Percentiles rank a stretch among this genome's conserved stretches.
phyloP scores from a whole-genome alignment of 2,797 vertebrate species.

The Silurus aristotelis region DNA sequence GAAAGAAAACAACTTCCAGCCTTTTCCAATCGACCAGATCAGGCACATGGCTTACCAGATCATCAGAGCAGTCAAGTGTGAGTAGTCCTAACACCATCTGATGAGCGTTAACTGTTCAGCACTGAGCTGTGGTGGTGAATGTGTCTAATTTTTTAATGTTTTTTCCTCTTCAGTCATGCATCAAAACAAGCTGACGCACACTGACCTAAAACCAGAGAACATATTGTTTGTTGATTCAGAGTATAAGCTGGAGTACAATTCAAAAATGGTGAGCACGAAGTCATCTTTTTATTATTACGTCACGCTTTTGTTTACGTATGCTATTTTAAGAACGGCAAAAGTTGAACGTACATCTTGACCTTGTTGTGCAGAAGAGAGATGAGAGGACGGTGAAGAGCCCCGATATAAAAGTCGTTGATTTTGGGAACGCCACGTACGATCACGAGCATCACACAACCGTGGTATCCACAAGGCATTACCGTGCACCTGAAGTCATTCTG shows the following conservation, averaged over 20 bases:
- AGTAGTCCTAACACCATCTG: slow-evolving; percentile 64
- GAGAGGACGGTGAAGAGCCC: slow-evolving; percentile 80
- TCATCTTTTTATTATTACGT: neutral
- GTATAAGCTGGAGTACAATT: slow-evolving; percentile 79
- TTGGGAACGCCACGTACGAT: slow-evolving; percentile 92
- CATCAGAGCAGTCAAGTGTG: slow-evolving; percentile 91
- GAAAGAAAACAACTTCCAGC: slow-evolving; percentile 85
- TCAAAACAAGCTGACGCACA: slow-evolving; percentile 93
- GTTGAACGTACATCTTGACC: neutral
- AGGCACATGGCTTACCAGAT: slow-evolving; percentile 91
- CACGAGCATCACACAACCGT: slow-evolving; percentile 89
- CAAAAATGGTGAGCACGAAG: slow-evolving; percentile 73
- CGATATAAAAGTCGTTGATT: slow-evolving; percentile 93
- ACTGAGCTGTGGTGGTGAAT: no score
- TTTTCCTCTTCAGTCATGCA: slow-evolving; percentile 81
- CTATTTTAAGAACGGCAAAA: neutral
- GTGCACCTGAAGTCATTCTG: slow-evolving; percentile 93
- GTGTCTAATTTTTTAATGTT: neutral
- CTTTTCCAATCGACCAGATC: slow-evolving; percentile 89
- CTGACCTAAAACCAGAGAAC: slow-evolving; percentile 96
- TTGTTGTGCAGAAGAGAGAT: slow-evolving; percentile 74
- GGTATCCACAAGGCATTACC: slow-evolving; percentile 92
- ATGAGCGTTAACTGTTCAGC: neutral
- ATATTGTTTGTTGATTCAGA: slow-evolving; percentile 91
- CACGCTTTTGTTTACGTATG: no score